Evolutionary conservation across 2,797 vertebrate species (phyloP).

Genomic region (Synanceia verrucosa): DNA sequence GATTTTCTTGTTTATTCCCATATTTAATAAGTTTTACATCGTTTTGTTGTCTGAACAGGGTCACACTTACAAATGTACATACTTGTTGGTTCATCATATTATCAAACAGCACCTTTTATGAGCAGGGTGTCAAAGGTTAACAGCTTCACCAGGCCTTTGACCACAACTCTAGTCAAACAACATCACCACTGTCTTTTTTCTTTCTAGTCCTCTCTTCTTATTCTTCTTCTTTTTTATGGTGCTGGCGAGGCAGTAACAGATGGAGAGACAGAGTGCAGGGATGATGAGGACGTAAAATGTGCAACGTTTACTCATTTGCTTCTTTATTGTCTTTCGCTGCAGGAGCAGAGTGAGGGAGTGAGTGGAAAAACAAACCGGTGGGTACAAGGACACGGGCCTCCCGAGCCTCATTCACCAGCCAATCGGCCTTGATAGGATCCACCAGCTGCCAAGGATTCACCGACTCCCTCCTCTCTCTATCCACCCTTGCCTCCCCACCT

Average conservation of each 20-base stretch:
- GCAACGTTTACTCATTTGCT: constrained; percentile 81
- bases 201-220: constrained; percentile 20
- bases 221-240: constrained; percentile 50
- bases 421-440: constrained; percentile 87
- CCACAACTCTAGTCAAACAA: constrained; percentile 25
- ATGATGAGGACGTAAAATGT: constrained; percentile 88
- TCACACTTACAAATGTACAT: neutral
- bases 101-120: neutral
- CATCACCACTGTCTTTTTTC: constrained; percentile 14
- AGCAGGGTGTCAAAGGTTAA: constrained; percentile 9
- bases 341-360: constrained; percentile 70
- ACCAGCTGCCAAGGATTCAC: constrained; percentile 89
- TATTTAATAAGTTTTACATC: neutral
- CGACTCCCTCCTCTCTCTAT: constrained; percentile 69
- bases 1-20: neutral
- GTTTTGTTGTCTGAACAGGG: neutral
- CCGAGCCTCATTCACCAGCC: constrained; percentile 88
- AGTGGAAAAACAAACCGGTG: constrained; percentile 83
- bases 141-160: constrained; percentile 34
- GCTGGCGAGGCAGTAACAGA: constrained; percentile 81
- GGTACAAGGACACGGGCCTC: constrained; percentile 91
- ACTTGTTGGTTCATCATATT: neutral
- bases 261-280: constrained; percentile 85
- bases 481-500: constrained; percentile 67
- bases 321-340: constrained; percentile 80